These are phyloP conservation scores for Rhyzopertha dominica DNA, from an alignment of 1,140 invertebrate genomes.

Conservation along the genomic window DNA sequence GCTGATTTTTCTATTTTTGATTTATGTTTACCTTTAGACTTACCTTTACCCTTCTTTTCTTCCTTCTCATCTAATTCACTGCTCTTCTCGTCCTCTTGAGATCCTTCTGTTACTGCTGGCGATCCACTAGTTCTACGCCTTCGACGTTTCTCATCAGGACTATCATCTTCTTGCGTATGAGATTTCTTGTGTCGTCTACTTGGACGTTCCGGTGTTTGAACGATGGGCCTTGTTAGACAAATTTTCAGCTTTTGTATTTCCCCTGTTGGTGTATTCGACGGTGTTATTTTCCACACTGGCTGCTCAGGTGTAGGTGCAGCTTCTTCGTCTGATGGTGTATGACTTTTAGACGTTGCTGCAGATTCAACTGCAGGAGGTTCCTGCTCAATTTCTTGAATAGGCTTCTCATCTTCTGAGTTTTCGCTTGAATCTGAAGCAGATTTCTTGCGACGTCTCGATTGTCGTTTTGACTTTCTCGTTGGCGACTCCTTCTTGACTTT, in stretches of 20 bases:
- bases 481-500: conserved; percentile 12
- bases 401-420: conserved; percentile 13
- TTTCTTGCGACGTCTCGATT: conserved; percentile 7
- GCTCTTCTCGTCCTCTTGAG: conserved; percentile 25
- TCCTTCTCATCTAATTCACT: no score
- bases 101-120: conserved; percentile 20
- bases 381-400: neutral
- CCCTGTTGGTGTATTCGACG: conserved; percentile 12
- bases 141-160: conserved; percentile 19
- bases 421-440: conserved; percentile 11
- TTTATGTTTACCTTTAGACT: conserved; percentile 44
- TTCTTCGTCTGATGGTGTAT: conserved; percentile 12
- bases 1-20: conserved; percentile 35
- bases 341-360: conserved; percentile 16
- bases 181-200: conserved; percentile 25
- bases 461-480: conserved; percentile 1
- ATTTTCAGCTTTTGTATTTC: conserved; percentile 31
- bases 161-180: conserved; percentile 21
- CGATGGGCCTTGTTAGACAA: conserved; percentile 19
- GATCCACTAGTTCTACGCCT: conserved; percentile 25
- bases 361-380: conserved; percentile 3
- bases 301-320: conserved; percentile 13
- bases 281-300: conserved; percentile 20
- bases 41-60: conserved; percentile 40
- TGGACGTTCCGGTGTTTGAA: conserved; percentile 24